Conservation (phyloP, 2,888 invertebrate genomes). For the Dynastes tityus region DNA sequence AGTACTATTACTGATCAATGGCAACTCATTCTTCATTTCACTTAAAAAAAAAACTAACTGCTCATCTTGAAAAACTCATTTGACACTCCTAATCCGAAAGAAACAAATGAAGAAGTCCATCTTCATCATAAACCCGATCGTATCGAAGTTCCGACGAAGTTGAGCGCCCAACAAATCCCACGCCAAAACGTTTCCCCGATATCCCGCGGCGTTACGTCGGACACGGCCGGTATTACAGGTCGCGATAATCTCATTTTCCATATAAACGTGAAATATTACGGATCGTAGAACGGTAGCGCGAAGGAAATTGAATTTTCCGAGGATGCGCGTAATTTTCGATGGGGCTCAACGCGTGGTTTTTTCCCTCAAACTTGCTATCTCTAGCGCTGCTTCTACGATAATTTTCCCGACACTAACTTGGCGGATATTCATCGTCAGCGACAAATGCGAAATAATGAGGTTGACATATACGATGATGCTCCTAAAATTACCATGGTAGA, state of each 20-base stretch:
- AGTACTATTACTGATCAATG: no score
- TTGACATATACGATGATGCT: not conserved
- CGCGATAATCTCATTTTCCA: constrained; percentile 2
- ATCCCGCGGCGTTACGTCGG: not conserved
- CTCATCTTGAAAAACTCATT: no score
- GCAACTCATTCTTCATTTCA: no score
- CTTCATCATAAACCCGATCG: no score
- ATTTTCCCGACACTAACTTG: constrained; percentile 7
- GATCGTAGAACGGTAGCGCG: not conserved
- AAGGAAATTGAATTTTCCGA: constrained; percentile 28
- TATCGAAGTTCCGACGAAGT: no score
- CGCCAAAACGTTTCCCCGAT: not conserved
- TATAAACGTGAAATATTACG: constrained; percentile 20
- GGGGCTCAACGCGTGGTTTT: not conserved
- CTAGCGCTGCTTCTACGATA: not conserved
- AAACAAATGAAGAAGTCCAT: no score
- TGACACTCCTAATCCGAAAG: no score
- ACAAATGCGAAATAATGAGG: constrained; percentile 16
- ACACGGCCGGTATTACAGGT: not conserved
- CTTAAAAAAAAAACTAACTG: no score
- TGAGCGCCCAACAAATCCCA: not conserved
- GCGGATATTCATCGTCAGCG: constrained; percentile 10
- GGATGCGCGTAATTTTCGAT: constrained; percentile 1
- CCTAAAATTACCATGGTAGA: not conserved
- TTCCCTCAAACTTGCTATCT: not conserved